phyloP scores from a whole-genome alignment of 2,888 invertebrate species.

The Argyresthia albistria region DNA sequence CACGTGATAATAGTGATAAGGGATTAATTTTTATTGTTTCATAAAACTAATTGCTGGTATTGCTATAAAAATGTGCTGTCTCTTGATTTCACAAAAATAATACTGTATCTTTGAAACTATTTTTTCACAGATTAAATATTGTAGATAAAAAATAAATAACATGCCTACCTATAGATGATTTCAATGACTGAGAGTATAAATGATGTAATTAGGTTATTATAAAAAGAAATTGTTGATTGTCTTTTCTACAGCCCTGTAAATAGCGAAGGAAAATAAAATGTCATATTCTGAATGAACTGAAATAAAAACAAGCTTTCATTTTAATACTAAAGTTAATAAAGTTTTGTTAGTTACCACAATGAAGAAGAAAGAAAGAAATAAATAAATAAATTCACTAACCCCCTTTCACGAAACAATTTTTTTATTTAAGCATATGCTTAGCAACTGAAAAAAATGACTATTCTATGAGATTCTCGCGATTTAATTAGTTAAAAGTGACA shows the following conservation, averaged over 20 bases:
- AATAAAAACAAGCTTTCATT: neutral
- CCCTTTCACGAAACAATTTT: too few species aligned
- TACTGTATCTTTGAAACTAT: constrained; percentile 29
- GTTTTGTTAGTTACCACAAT: too few species aligned
- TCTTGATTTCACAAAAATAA: neutral
- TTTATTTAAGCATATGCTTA: too few species aligned
- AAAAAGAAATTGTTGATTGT: constrained; percentile 52
- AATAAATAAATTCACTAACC: neutral
- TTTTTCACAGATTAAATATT: constrained; percentile 46
- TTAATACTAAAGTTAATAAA: too few species aligned
- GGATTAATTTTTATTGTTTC: constrained; percentile 34
- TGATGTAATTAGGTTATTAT: constrained; percentile 59
- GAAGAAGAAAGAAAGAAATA: neutral
- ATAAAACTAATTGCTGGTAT: constrained; percentile 14
- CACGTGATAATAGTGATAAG: constrained; percentile 70
- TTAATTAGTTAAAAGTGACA: too few species aligned
- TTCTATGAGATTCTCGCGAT: too few species aligned
- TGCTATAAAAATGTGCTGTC: constrained; percentile 42
- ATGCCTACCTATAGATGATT: constrained; percentile 26
- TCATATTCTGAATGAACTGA: constrained; percentile 5
- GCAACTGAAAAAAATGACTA: too few species aligned
- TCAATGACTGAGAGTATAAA: constrained; percentile 53
- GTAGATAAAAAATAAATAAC: constrained; percentile 30
- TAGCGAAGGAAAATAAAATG: constrained; percentile 37
- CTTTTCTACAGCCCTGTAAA: constrained; percentile 67